Conservation (phyloP, 2,113 vertebrate species). For the Galemys pyrenaicus region DNA sequence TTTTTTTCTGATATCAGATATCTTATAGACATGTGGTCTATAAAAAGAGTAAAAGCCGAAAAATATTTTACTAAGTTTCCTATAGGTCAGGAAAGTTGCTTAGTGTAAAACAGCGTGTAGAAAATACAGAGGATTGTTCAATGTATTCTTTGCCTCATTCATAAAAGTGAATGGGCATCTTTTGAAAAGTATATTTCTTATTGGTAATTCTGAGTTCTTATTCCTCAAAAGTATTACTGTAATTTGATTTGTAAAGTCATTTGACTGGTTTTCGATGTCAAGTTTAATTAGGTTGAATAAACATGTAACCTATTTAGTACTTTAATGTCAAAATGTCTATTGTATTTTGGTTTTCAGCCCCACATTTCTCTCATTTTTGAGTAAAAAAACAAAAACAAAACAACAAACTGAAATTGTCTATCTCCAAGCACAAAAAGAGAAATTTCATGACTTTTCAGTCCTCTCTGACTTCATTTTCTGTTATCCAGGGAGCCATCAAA, state of each 20-base stretch:
- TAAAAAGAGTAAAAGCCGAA: not conserved
- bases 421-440: not conserved
- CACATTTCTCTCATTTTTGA: not conserved
- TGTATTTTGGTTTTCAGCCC: not conserved
- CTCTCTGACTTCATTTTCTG: slow-evolving; percentile 53
- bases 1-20: not conserved
- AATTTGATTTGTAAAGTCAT: not conserved
- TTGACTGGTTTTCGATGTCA: not conserved
- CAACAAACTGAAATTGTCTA: not conserved
- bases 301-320: not conserved
- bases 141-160: not conserved
- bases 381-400: too few species aligned
- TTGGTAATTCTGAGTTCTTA: not conserved
- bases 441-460: not conserved
- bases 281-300: not conserved
- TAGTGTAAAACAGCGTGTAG: not conserved
- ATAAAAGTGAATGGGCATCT: not conserved
- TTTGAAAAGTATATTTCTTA: not conserved
- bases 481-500: slow-evolving; percentile 60
- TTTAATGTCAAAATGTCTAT: not conserved
- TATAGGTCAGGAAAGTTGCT: not conserved
- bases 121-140: not conserved
- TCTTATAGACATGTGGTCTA: not conserved
- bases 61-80: not conserved
- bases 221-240: not conserved